Base-by-base conservation (phyloP, 23 tunicate genomes). In the Corella eumyota region DNA sequence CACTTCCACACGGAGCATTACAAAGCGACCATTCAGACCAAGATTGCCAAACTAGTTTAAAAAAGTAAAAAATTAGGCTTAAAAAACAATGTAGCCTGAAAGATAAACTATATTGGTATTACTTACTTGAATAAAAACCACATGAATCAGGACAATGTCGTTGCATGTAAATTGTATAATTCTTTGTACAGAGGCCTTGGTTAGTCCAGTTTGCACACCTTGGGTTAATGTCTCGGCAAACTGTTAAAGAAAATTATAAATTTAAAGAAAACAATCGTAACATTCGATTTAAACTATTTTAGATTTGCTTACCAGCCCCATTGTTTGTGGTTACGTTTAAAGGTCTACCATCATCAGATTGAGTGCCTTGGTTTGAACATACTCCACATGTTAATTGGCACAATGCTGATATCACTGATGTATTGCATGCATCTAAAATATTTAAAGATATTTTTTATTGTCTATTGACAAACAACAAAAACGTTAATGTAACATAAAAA, bases 21-120 rank as follows among this genome's bases (percentile, higher is more conserved):
- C 82, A 75, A 4, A 36, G 60, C 4, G 82, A 56, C 82, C 82
- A 75, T 3, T 34, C 11, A 60, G 57, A 17, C 81, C 81, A 75
- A 5, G 30, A 25, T 20, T 58, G 33, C 82, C 82, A 75, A 25
- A 35, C 82, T 65, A 32, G 19, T 24, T 2, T 13, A 33, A 32
- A 11, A 32, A 28, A 15, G 2, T n/a, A n/a, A n/a, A n/a, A n/a
- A n/a, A n/a, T n/a, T n/a, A n/a, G n/a, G n/a, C n/a, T n/a, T n/a
- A n/a, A n/a, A n/a, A n/a, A n/a, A n/a, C n/a, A n/a, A n/a, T n/a
- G n/a, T n/a, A n/a, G n/a, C n/a, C n/a, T n/a, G n/a, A n/a, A n/a
- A n/a, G n/a, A n/a, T n/a, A n/a, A n/a, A n/a, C n/a, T n/a, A n/a
- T n/a, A n/a, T n/a, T n/a, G n/a, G n/a, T 40, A 4, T 66, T 13